Percentiles rank a stretch among this genome's conserved stretches.
Conservation (phyloP, 2,113 vertebrate species). For the Carlito syrichta region DNA sequence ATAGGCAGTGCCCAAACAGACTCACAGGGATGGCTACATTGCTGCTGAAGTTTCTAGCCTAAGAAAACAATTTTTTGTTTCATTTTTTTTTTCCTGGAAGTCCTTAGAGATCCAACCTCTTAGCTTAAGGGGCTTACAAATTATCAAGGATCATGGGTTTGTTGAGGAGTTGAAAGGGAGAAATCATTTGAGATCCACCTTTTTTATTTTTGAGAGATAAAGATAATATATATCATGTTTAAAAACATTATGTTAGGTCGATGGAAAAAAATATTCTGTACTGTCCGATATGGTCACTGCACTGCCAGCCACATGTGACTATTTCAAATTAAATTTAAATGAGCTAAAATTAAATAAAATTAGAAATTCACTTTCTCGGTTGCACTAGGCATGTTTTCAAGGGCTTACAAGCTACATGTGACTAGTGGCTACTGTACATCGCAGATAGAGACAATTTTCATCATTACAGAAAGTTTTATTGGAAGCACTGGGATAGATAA, state of each 20-base stretch:
- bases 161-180: neutral
- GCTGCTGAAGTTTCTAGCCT: neutral
- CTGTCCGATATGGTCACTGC: neutral
- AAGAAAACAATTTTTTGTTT: neutral
- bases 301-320: neutral
- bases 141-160: neutral
- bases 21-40: neutral
- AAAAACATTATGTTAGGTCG: neutral
- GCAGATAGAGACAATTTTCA: neutral
- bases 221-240: neutral
- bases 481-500: neutral
- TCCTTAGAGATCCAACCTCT: neutral
- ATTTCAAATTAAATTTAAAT: slow-evolving; percentile 25
- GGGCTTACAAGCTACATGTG: neutral
- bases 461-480: neutral
- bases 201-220: slow-evolving; percentile 15
- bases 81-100: neutral
- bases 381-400: neutral
- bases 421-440: neutral
- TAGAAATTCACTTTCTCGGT: neutral
- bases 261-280: neutral
- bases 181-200: neutral
- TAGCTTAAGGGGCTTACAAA: neutral
- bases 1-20: slow-evolving; percentile 34
- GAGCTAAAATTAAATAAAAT: neutral